Percentiles rank a stretch among this genome's conserved stretches.
Conservation (phyloP, 2,113 vertebrate species). For the Podarcis cretensis region DNA sequence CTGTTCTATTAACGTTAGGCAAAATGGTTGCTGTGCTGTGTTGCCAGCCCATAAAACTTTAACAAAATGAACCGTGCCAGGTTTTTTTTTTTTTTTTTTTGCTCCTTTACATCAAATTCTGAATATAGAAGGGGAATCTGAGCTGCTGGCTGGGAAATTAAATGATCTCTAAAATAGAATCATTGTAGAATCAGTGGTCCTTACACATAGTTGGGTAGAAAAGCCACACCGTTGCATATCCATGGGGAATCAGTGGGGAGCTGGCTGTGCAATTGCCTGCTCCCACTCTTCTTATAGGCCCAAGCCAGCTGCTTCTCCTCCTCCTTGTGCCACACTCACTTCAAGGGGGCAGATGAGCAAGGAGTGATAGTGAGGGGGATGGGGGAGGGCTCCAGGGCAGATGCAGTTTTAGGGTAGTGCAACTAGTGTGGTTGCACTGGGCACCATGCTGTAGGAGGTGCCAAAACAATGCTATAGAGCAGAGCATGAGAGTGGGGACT, state of each 20-base stretch:
- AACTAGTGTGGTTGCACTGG: too few relatives aligned
- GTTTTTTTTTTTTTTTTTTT: neutral
- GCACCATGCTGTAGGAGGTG: too few relatives aligned
- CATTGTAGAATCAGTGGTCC: neutral
- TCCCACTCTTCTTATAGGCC: neutral
- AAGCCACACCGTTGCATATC: neutral
- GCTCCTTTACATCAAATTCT: conserved; percentile 13
- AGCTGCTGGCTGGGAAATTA: neutral
- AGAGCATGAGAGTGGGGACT: too few relatives aligned
- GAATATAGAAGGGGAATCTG: neutral
- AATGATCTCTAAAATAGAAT: neutral
- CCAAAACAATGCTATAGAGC: too few relatives aligned
- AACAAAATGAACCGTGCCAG: neutral
- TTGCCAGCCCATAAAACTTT: conserved; percentile 30
- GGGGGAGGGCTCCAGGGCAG: too few relatives aligned
- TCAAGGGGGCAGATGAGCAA: too few relatives aligned
- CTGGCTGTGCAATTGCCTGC: neutral
- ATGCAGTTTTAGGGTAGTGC: too few relatives aligned
- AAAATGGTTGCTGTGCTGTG: conserved; percentile 36
- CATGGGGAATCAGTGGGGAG: neutral
- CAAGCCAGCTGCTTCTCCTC: neutral
- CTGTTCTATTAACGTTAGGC: conserved; percentile 32
- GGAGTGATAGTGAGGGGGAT: too few relatives aligned
- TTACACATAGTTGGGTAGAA: neutral
- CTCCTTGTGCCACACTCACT: too few relatives aligned